Conservation (phyloP, 2,888 invertebrate genomes). For the Pherbina coryleti region DNA sequence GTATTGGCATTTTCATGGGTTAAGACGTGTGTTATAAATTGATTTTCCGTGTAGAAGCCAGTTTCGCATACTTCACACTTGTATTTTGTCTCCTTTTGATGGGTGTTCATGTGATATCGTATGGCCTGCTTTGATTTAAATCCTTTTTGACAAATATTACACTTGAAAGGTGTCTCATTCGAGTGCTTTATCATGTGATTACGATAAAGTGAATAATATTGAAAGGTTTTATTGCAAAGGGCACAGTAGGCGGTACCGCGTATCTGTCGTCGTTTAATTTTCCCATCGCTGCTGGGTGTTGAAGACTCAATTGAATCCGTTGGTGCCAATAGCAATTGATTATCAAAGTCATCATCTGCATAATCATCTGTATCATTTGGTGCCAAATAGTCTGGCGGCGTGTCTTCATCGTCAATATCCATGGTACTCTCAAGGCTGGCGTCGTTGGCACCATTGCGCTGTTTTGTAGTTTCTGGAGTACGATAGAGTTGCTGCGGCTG, state of each 20-base stretch:
- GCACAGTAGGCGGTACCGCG: conserved; percentile 55
- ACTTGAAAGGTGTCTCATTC: conserved; percentile 56
- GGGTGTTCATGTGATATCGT: conserved; percentile 58
- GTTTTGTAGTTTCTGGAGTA: neutral
- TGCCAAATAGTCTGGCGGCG: neutral
- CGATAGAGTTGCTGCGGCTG: neutral
- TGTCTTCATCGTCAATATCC: conserved; percentile 8
- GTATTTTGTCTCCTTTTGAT: conserved; percentile 54
- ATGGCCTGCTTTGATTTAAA: conserved; percentile 59
- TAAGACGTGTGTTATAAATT: conserved; percentile 54
- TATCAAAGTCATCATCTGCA: conserved; percentile 44
- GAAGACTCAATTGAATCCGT: conserved; percentile 39
- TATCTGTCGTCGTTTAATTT: conserved; percentile 53
- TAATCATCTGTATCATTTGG: neutral
- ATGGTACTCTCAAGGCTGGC: neutral
- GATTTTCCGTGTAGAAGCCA: conserved; percentile 62
- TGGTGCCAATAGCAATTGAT: conserved; percentile 43
- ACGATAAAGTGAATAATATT: conserved; percentile 56
- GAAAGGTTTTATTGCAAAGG: conserved; percentile 56
- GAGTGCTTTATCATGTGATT: conserved; percentile 60
- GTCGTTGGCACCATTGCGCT: conserved; percentile 1
- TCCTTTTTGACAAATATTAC: conserved; percentile 54
- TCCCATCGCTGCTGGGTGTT: conserved; percentile 33
- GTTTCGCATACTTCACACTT: conserved; percentile 70
- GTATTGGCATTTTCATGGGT: conserved; percentile 53